Base-by-base conservation (phyloP, 1,140 invertebrate species). In the Mamestra configurata region DNA sequence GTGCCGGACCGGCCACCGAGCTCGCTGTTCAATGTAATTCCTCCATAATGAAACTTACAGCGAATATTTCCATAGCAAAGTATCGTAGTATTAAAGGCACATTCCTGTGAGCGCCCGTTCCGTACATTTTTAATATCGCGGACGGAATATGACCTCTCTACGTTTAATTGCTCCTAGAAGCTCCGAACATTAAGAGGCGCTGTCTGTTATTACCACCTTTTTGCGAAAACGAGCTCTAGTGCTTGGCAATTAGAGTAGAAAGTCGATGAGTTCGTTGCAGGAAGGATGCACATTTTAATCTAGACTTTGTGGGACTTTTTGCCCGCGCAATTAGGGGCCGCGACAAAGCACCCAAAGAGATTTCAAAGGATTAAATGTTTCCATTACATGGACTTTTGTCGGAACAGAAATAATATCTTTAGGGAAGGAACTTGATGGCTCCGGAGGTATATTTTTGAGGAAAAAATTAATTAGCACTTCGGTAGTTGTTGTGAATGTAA, bases 321-420 rank as follows among this genome's bases (percentile, higher is more conserved):
- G 84, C 72, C 79, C 77, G 53, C 77, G 83, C 86, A 90, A 90
- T 89, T 90, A 90, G 84, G 79, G 78, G 80, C 79, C 68, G 81
- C 86, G 86, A 89, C 88, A 87, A 84, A 87, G 84, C 81, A 77
- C 61, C 68, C 76, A 64, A 79, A 81, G 83, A 87, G 88, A 86
- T 88, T 84, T 79, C 80, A 87, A 88, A 86, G 88, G 86, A 89
- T 90, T 90, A 86, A 90, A 90, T 87, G 85, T 89, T 89, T 89
- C 87, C 84, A 88, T 90, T 87, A 86, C 86, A 70, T 75, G 22
- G 79, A 57, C 78, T 86, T 87, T 83, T 84, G 82, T 85, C 81
- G 40, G 18, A 40, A 59, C 35, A 27, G 27, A 72, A 53, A 55
- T 73, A 43, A 73, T 24, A 40, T 57, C 18, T 59, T 57, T 73